Conservation (phyloP, 2,797 vertebrate species). For the Stomatorhinus walkeri region DNA sequence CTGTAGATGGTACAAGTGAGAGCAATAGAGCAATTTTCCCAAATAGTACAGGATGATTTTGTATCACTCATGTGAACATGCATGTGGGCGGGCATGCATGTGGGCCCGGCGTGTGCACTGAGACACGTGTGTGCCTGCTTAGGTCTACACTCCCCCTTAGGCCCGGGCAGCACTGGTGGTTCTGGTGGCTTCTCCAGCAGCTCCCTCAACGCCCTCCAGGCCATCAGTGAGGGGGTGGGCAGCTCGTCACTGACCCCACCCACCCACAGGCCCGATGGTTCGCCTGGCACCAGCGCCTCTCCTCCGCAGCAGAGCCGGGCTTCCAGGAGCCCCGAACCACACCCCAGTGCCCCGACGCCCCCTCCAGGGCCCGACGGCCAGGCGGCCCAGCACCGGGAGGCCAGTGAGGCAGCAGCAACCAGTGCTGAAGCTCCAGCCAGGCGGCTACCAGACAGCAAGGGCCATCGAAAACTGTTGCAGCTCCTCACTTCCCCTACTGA, state of each 20-base stretch:
- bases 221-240: conserved; percentile 95
- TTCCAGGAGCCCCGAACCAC: conserved; percentile 82
- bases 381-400: conserved; percentile 63
- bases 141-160: conserved; percentile 91
- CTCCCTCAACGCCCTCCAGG: conserved; percentile 92
- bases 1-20: not conserved
- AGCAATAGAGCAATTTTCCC: not conserved
- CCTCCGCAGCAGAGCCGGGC: conserved; percentile 68
- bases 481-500: conserved; percentile 87
- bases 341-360: conserved; percentile 62
- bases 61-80: not conserved
- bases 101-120: not conserved
- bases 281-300: conserved; percentile 75
- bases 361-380: conserved; percentile 63
- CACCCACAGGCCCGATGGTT: conserved; percentile 77
- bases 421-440: conserved; percentile 62
- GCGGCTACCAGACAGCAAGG: conserved; percentile 72
- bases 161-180: conserved; percentile 63
- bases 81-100: not conserved
- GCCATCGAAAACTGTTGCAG: conserved; percentile 91
- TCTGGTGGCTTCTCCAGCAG: conserved; percentile 83
- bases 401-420: conserved; percentile 56
- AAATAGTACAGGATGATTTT: not conserved
- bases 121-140: conserved; percentile 8
- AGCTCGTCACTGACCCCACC: conserved; percentile 85